Conservation (phyloP, 2,888 invertebrate species). For the Zygogramma bicolorata region DNA sequence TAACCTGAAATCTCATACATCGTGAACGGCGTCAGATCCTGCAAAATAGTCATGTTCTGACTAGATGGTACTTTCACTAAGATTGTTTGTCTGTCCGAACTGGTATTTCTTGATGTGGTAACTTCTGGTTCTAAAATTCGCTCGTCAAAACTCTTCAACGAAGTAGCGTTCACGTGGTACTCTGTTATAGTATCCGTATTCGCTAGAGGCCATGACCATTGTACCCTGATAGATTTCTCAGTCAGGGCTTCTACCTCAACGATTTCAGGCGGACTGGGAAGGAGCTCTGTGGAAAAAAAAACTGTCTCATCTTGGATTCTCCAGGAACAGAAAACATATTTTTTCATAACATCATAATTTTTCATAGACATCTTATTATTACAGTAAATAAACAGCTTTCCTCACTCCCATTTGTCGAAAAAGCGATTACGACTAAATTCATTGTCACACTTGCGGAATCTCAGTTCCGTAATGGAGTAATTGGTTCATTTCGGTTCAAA, state of each 20-base stretch:
- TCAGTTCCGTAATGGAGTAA: too few species aligned
- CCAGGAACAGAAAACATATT: not conserved
- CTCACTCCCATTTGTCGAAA: too few species aligned
- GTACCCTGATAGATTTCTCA: conserved; percentile 78
- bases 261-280: conserved; percentile 81
- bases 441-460: too few species aligned
- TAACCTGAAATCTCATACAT: conserved; percentile 80
- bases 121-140: conserved; percentile 68
- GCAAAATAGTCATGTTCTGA: conserved; percentile 72
- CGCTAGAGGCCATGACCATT: conserved; percentile 77
- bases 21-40: conserved; percentile 79
- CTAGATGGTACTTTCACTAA: conserved; percentile 71
- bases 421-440: too few species aligned
- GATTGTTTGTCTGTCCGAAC: conserved; percentile 29
- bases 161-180: conserved; percentile 80
- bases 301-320: too few species aligned
- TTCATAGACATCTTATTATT: too few species aligned
- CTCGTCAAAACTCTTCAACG: conserved; percentile 77
- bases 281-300: conserved; percentile 74
- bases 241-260: conserved; percentile 80
- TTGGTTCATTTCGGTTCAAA: too few species aligned
- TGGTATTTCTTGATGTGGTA: conserved; percentile 48
- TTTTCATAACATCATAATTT: too few species aligned
- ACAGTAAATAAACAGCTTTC: too few species aligned
- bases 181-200: conserved; percentile 75